phyloP scores from a whole-genome alignment of 92 coral and sea anemone genomes.

The Pocillopora meandrina region DNA sequence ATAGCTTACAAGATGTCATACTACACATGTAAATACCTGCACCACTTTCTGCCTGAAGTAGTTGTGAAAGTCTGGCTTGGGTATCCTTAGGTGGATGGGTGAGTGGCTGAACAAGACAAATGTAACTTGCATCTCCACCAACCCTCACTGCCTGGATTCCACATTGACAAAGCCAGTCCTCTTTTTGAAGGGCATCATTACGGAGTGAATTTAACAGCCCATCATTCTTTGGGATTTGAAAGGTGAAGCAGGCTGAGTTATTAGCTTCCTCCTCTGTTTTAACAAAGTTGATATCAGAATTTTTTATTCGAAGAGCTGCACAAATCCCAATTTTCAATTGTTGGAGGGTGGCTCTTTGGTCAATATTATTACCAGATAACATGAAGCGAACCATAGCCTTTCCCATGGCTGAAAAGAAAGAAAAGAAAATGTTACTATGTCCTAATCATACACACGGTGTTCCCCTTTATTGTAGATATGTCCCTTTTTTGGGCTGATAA shows the following conservation, averaged over 20 bases:
- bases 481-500: too few species aligned
- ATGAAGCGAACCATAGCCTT: not conserved
- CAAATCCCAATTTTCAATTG: not conserved
- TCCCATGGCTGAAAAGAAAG: not conserved
- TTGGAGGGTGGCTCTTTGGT: not conserved
- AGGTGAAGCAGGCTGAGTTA: not conserved
- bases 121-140: not conserved
- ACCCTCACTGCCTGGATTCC: not conserved
- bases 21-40: not conserved
- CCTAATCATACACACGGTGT: too few species aligned
- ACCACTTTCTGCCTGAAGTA: not conserved
- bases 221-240: conserved; percentile 4
- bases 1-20: not conserved
- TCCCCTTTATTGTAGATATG: too few species aligned
- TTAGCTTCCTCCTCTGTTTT: not conserved
- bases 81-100: not conserved
- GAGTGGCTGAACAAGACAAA: not conserved
- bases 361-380: not conserved
- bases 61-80: not conserved
- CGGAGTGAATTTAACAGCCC: not conserved
- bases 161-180: conserved; percentile 4
- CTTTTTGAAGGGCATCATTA: not conserved
- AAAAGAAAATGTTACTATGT: not conserved
- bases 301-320: not conserved
- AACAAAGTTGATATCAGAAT: not conserved